Base-by-base conservation (phyloP, 2,888 invertebrate genomes). In the Amaurobius ferox region DNA sequence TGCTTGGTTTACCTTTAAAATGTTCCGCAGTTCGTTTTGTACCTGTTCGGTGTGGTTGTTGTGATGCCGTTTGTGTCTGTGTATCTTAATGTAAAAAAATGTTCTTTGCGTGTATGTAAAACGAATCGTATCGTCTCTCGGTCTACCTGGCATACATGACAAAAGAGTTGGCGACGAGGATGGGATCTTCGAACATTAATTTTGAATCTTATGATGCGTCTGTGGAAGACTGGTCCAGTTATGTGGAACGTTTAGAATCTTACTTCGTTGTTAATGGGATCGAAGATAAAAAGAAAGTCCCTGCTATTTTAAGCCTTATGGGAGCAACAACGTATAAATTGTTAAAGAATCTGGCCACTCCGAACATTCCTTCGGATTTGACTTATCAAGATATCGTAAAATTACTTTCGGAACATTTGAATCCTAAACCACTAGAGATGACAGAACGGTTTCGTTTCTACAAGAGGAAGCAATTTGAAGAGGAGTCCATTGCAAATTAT, bases 391-490 rank as follows among this genome's bases (percentile, higher is more conserved):
- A 73, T 73, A 73, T 73, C 73, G 73, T 73, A 73, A 73, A 73
- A 73, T 73, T 73, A 73, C 73, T 73, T 73, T 73, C 62, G 73
- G 74, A 74, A 39, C 74, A 74, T 74, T 74, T 74, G 74, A 74
- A 74, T 74, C 74, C 74, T 62, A 74, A 74, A 74, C 74, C 74
- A 74, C 74, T 74, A 64, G 74, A 74, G 74, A 74, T 74, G 74
- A 74, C 74, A 74, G 74, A 74, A 74, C 39, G 73, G 73, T 73
- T 73, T 73, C 73, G 73, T 64, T 73, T 73, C 73, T 73, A 73
- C 62, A 62, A 73, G 73, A 73, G 73, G 73, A 73, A 73, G 73
- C 64, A 73, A 73, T 73, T 73, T 73, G 73, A 73, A 73, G 73
- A 62, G 39, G 73, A 73, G 73, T 73, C 73, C 73, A 73, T 73